Conservation (phyloP, 2,888 invertebrate genomes). For the Ichneumoninae sp. region DNA sequence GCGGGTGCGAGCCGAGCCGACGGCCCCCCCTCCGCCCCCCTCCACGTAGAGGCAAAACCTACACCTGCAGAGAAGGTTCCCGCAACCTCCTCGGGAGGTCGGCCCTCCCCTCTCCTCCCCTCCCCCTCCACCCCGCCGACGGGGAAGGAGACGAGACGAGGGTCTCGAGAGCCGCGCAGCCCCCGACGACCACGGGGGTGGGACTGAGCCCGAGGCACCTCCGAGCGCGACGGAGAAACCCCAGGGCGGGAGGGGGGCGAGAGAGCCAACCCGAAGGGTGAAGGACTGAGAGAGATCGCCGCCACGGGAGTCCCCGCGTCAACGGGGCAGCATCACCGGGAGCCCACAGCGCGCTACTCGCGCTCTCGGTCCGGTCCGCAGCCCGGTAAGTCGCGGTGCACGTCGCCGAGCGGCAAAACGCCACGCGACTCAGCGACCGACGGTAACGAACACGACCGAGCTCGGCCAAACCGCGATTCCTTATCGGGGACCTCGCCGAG, state of each 20-base stretch:
- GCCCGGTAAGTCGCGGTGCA: slow-evolving; percentile 38
- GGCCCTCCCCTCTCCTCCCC: slow-evolving; percentile 13
- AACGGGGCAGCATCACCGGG: slow-evolving; percentile 26
- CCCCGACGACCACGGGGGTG: not conserved
- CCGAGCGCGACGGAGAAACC: slow-evolving; percentile 9
- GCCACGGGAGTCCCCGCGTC: slow-evolving; percentile 36
- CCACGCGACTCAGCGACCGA: slow-evolving; percentile 76
- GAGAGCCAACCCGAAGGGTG: not conserved
- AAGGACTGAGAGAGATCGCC: slow-evolving; percentile 61
- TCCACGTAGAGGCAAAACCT: not conserved
- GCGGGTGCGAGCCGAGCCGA: slow-evolving; percentile 57
- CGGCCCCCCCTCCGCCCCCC: not conserved
- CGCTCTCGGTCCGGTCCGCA: slow-evolving; percentile 52
- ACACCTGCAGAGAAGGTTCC: slow-evolving; percentile 5
- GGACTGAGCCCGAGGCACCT: not conserved
- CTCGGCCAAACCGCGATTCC: slow-evolving; percentile 55
- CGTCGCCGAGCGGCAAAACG: slow-evolving; percentile 75
- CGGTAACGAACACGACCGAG: slow-evolving; percentile 70
- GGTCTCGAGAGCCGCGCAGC: slow-evolving; percentile 44
- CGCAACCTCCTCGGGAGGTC: slow-evolving; percentile 43
- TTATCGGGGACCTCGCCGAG: slow-evolving; percentile 49
- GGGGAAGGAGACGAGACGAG: slow-evolving; percentile 72
- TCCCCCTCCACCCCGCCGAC: slow-evolving; percentile 52
- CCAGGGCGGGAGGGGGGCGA: not conserved
- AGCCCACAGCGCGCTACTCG: slow-evolving; percentile 35